Base-by-base conservation (phyloP, 2,888 invertebrate genomes). In the Thymelicus sylvestris region DNA sequence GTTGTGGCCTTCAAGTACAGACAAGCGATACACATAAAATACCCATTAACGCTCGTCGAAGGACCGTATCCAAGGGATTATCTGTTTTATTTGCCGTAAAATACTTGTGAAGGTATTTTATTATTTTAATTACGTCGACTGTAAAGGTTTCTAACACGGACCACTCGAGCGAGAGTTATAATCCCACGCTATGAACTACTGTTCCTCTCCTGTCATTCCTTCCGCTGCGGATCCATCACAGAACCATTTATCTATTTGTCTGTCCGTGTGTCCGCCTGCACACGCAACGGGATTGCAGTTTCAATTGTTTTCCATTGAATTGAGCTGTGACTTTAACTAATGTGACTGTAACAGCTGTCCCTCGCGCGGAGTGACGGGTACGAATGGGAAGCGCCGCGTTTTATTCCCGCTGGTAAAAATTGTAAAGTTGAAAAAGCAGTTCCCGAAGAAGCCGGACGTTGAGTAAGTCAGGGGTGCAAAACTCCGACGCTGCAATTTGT, bases 401-500 rank as follows among this genome's bases (percentile, higher is more conserved):
- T 39, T 61, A 41, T 61, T 41, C 15, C 61, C 39, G 52, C 47
- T 64, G 64, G 48, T 69, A 69, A 69, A 69, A 69, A 69, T 69
- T 69, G 44, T 64, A 70, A 60, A 60, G 41, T 65, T 70, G 70
- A 77, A 75, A 72, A 74, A 76, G 68, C 70, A 60, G 64, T 67
- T 61, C 64, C 69, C 70, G 60, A 72, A 73, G 71, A 71, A 61
- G 74, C 61, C 68, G 71, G 78, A 78, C 78, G 72, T 72, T 76
- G 77, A 78, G 74, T 76, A 73, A 77, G 73, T 59, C 70, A 65
- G 68, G 74, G 73, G 72, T 70, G 48, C 73, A 73, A 74, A 76
- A 71, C 74, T 72, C 70, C 73, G 77, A 77, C 76, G 52, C 64
- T 66, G 70, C 75, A 73, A 78, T 76, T 75, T 76, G 76, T 77